Percentiles rank a stretch among this genome's conserved stretches.
These are phyloP conservation scores for Pampusana beccarii DNA, from an alignment of 2,113 vertebrate genomes.

Conservation along the genomic window DNA sequence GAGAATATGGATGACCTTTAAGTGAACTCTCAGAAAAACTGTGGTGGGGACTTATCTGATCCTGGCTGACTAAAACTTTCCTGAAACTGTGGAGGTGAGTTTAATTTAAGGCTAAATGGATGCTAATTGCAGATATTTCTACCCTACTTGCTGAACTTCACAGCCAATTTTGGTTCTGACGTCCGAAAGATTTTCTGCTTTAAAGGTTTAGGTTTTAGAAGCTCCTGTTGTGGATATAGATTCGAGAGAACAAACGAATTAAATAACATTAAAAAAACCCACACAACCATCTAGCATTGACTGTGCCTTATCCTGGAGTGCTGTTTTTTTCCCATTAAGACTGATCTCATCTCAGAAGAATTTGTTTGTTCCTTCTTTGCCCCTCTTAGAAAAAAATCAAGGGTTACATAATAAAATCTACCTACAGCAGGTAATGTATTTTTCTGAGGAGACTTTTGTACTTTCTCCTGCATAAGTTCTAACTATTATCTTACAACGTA, in stretches of 20 bases:
- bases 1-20: not conserved
- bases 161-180: constrained; percentile 7
- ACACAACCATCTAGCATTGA: not conserved
- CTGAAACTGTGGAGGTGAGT: not conserved
- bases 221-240: not conserved
- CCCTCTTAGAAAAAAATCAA: not conserved
- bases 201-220: constrained; percentile 39
- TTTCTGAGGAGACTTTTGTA: not conserved
- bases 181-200: constrained; percentile 7
- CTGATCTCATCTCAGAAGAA: not conserved
- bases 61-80: not conserved
- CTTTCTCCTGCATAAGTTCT: not conserved
- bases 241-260: not conserved
- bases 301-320: not conserved
- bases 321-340: not conserved
- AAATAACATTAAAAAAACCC: not conserved
- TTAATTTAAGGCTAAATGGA: constrained; percentile 51
- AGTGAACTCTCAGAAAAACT: not conserved
- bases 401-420: not conserved
- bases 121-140: constrained; percentile 25
- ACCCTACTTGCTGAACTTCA: constrained; percentile 35
- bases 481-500: not conserved
- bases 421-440: not conserved
- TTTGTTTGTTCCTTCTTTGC: not conserved
- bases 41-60: not conserved